Base-by-base conservation (phyloP, 2,797 vertebrate species). In the Limnodromus scolopaceus region DNA sequence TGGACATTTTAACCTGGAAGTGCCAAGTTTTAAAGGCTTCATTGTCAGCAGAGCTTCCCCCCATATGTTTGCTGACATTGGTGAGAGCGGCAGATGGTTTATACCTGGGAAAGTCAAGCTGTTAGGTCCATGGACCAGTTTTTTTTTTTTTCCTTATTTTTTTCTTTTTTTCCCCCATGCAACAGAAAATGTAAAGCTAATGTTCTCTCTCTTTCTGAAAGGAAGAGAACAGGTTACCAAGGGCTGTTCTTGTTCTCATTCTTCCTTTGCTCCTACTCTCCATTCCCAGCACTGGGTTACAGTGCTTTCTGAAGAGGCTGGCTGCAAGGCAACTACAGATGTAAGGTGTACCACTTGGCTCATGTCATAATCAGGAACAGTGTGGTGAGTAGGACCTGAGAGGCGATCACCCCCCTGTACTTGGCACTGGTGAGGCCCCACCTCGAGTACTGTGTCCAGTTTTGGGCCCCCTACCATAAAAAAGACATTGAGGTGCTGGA, bases 161-260 rank as follows among this genome's bases (percentile, higher is more conserved):
- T 19, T 27, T 17, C 3, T 8, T 61, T 3, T 3, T 22, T 24
- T 11, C 2, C 22, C 19, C 3, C 8, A 9, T 25, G 13, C 11
- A 43, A 38, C 9, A 11, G 32, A 80, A 85, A 69, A 43, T 13
- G 4, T 39, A 55, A 72, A 85, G 14, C 13, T 54, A 72, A 65
- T 9, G 2, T 36, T 16, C 28, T 46, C 11, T 45, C 5, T 45
- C 13, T 51, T 87, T 74, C 65, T 91, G 64, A 41, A 77, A 81
- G 66, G 30, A 43, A 81, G 41, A 77, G 20, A 80, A 46, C 3
- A 51, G 46, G 14, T 27, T 91, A 43, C 11, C 0, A 20, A 16
- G 46, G 4, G 1, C 8, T 46, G 43, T 10, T 74, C 32, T 0
- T 41, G 12, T 3, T 69, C 28, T 51, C 5, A 0, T 57, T 55